Conservation (phyloP, 1,140 invertebrate genomes). For the Micrasema minimum region DNA sequence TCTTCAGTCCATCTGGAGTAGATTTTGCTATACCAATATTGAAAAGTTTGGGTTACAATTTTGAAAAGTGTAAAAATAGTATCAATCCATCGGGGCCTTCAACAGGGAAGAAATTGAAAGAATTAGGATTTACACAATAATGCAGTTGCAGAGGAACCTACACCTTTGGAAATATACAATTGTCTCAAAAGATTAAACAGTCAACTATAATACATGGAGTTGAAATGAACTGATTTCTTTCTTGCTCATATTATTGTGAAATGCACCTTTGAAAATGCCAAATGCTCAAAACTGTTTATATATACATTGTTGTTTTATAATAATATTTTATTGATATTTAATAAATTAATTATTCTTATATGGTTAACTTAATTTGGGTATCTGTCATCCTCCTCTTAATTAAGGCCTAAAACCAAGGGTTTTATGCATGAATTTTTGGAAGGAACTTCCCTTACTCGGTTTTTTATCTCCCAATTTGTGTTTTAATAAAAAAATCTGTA, state of each 20-base stretch:
- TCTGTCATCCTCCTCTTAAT: no score
- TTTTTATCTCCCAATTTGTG: no score
- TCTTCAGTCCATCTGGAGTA: slow-evolving; percentile 66
- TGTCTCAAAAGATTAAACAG: slow-evolving; percentile 12
- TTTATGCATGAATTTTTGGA: no score
- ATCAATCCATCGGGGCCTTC: slow-evolving; percentile 64
- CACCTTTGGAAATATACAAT: slow-evolving; percentile 48
- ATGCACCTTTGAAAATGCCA: background rate
- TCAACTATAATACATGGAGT: background rate
- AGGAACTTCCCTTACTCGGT: no score
- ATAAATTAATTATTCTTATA: no score
- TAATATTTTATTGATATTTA: no score
- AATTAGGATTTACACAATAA: slow-evolving; percentile 56
- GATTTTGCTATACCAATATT: slow-evolving; percentile 54
- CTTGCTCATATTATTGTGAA: background rate
- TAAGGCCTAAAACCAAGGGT: no score
- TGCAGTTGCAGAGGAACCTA: slow-evolving; percentile 58
- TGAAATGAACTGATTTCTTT: background rate
- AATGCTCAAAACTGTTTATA: background rate
- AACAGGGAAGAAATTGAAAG: slow-evolving; percentile 59
- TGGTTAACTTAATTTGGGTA: no score
- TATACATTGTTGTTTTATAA: background rate
- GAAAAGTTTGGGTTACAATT: slow-evolving; percentile 52
- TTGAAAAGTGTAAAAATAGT: slow-evolving; percentile 59
- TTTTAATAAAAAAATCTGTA: no score